These are phyloP conservation scores for Calyptommatus sinebrachiatus DNA, from an alignment of 2,113 vertebrate genomes.

Conservation along the genomic window DNA sequence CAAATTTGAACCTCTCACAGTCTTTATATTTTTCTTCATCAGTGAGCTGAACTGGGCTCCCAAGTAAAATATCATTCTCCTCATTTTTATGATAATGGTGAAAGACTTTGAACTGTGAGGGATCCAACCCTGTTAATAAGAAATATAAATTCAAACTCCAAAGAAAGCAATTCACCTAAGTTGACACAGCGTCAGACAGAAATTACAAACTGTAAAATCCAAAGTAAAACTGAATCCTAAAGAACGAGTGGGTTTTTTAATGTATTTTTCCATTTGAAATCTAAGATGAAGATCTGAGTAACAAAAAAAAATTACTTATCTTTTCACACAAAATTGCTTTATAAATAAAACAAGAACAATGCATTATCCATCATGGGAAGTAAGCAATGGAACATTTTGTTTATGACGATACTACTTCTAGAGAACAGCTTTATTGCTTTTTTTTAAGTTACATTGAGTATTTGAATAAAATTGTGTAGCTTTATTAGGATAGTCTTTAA, in stretches of 20 bases:
- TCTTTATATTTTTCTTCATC: conserved; percentile 95
- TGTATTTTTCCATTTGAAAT: conserved; percentile 52
- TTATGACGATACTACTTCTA: conserved; percentile 61
- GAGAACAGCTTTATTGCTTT: conserved; percentile 66
- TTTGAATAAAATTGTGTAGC: conserved; percentile 65
- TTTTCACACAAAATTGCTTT: conserved; percentile 62
- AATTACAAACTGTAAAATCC: conserved; percentile 52
- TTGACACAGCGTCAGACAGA: conserved; percentile 56
- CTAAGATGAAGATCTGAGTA: conserved; percentile 46
- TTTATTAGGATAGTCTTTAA: conserved; percentile 70
- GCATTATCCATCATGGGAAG: conserved; percentile 54
- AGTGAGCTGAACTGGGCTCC: conserved; percentile 86
- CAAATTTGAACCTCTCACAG: conserved; percentile 89
- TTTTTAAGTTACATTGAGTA: conserved; percentile 57
- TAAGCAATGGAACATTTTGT: conserved; percentile 54
- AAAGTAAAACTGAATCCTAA: conserved; percentile 52
- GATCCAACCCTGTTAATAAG: conserved; percentile 85
- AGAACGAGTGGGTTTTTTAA: conserved; percentile 44
- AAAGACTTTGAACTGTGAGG: conserved; percentile 88
- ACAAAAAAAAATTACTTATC: conserved; percentile 58
- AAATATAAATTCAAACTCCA: conserved; percentile 65
- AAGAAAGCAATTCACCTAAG: conserved; percentile 58
- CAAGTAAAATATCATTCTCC: conserved; percentile 83
- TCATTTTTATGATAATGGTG: conserved; percentile 91
- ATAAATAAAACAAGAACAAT: conserved; percentile 68